Percentiles rank a stretch among this genome's conserved stretches.
Evolutionary conservation across 2,797 vertebrate species (phyloP).

Genomic region (Poecilia wingei): DNA sequence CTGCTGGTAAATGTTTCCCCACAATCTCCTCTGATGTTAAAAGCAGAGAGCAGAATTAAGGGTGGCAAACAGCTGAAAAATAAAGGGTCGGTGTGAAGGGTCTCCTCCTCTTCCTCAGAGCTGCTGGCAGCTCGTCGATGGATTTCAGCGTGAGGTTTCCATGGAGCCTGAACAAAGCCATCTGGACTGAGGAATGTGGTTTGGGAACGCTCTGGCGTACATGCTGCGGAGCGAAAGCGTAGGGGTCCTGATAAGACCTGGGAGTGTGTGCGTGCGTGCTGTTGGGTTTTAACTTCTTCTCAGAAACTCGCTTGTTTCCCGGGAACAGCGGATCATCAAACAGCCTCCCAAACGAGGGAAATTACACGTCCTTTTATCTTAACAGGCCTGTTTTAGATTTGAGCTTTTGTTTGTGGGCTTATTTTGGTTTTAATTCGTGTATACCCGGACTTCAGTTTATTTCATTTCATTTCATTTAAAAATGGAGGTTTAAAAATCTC

Average conservation of each 20-base stretch:
- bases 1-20: not conserved
- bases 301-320: constrained; percentile 30
- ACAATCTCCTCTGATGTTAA: not conserved
- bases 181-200: constrained; percentile 77
- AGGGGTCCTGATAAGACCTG: constrained; percentile 57
- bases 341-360: not conserved
- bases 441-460: not conserved
- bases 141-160: constrained; percentile 71
- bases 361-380: not conserved
- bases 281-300: constrained; percentile 9
- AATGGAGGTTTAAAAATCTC: not conserved
- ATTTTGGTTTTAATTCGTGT: not conserved
- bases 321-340: not conserved
- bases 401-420: not conserved
- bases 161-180: constrained; percentile 80
- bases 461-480: not conserved
- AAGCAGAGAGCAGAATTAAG: not conserved
- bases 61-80: constrained; percentile 36
- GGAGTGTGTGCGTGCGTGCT: constrained; percentile 5
- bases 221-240: constrained; percentile 39
- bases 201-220: constrained; percentile 52
- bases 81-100: constrained; percentile 16
- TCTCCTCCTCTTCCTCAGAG: constrained; percentile 35
- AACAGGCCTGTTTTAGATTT: not conserved
- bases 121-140: constrained; percentile 49